These are phyloP conservation scores for Macropus fuliginosus DNA, from an alignment of 2,797 vertebrate genomes.

Conservation along the genomic window DNA sequence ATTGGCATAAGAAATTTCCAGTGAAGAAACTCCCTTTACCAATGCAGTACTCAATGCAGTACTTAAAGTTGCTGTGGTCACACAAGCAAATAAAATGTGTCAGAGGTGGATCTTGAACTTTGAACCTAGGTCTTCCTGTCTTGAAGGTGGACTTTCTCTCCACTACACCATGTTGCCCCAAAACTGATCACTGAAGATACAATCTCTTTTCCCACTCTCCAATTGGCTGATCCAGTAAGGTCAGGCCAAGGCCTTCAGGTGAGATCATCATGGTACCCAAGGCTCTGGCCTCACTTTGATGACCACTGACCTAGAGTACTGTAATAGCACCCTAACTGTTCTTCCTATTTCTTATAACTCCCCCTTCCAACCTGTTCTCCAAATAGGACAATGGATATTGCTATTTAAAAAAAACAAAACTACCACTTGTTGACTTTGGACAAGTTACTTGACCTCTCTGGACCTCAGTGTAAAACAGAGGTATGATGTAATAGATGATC, in stretches of 20 bases:
- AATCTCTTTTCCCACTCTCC: not conserved
- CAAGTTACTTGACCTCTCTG: not conserved
- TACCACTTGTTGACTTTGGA: not conserved
- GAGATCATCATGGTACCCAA: not conserved
- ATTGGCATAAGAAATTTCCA: not conserved
- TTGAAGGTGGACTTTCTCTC: not conserved
- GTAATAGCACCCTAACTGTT: not conserved
- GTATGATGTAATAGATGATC: not conserved
- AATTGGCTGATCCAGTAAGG: not conserved
- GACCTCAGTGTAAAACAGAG: not conserved
- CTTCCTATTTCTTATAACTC: not conserved
- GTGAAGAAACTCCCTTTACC: not conserved
- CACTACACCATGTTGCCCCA: not conserved
- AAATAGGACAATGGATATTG: not conserved
- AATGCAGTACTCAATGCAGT: not conserved
- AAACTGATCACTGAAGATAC: not conserved
- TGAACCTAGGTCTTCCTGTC: not conserved
- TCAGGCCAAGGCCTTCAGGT: not conserved
- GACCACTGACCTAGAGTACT: not conserved
- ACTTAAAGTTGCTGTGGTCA: not conserved
- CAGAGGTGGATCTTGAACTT: not conserved
- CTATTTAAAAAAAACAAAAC: not conserved
- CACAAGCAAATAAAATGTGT: not conserved
- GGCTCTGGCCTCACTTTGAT: not conserved
- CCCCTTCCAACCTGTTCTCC: not conserved